phyloP scores from a whole-genome alignment of 1,140 invertebrate species.

The Drosophila sp. region DNA sequence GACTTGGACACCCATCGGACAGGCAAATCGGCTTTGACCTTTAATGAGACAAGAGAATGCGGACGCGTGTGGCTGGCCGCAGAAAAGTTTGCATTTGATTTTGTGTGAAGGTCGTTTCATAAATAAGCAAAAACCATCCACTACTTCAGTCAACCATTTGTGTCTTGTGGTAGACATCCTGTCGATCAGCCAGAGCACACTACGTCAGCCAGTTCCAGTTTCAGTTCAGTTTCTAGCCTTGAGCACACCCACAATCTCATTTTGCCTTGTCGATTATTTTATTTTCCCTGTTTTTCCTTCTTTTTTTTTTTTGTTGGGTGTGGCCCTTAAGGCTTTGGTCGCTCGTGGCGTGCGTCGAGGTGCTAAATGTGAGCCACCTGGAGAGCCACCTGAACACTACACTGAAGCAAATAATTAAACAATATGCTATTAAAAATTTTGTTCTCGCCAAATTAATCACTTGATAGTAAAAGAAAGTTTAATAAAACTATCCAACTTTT shows the following conservation, averaged over 20 bases:
- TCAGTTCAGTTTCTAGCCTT: slow-evolving; percentile 64
- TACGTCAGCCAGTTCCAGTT: slow-evolving; percentile 30
- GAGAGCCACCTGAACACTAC: slow-evolving; percentile 17
- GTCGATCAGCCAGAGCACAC: slow-evolving; percentile 55
- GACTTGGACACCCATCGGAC: slow-evolving; percentile 27
- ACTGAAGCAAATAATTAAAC: slow-evolving; percentile 19
- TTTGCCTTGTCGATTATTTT: slow-evolving; percentile 24
- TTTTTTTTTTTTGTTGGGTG: slow-evolving; percentile 1
- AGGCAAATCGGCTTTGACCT: slow-evolving; percentile 73
- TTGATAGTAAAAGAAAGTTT: background rate
- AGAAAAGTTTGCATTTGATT: slow-evolving; percentile 73
- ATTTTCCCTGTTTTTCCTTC: background rate
- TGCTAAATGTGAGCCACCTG: slow-evolving; percentile 61
- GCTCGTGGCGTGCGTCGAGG: slow-evolving; percentile 65
- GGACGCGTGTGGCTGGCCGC: slow-evolving; percentile 47
- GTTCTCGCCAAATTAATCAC: background rate
- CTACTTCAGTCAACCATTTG: slow-evolving; percentile 15
- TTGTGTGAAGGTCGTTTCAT: slow-evolving; percentile 76
- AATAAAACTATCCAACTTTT: too few relatives aligned
- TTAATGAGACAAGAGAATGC: slow-evolving; percentile 63
- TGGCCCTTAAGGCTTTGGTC: slow-evolving; percentile 51
- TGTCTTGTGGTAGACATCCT: slow-evolving; percentile 40
- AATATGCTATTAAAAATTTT: background rate
- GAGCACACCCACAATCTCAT: slow-evolving; percentile 66
- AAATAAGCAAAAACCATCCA: slow-evolving; percentile 58